Conservation (phyloP, 2,797 vertebrate genomes). For the Taenioides sp. region DNA sequence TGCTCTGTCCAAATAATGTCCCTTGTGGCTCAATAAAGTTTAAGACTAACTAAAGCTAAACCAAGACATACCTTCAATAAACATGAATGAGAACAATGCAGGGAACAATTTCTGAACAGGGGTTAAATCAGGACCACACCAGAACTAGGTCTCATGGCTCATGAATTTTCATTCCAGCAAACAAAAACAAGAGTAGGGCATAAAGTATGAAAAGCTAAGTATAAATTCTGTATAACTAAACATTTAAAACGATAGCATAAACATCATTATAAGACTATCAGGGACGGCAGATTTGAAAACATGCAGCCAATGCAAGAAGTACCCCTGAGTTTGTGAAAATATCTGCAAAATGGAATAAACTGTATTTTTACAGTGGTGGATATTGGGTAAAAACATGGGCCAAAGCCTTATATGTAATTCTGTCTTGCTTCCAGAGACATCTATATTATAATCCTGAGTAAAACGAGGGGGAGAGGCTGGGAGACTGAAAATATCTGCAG, state of each 20-base stretch:
- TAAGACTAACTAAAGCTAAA: no score
- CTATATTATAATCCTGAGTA: slow-evolving; percentile 10
- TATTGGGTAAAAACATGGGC: not conserved
- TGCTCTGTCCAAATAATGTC: no score
- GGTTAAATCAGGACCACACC: no score
- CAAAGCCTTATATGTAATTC: not conserved
- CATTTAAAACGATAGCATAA: not conserved
- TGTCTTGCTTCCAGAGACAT: not conserved
- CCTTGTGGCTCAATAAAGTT: no score
- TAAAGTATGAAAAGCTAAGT: not conserved
- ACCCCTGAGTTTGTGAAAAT: no score
- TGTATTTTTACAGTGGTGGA: no score
- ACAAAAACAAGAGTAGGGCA: not conserved
- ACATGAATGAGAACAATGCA: not conserved
- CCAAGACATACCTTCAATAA: not conserved
- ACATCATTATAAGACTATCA: not conserved
- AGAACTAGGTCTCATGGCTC: no score
- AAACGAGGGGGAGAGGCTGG: not conserved
- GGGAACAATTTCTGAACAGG: no score
- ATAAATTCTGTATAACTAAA: not conserved
- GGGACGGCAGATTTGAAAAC: not conserved
- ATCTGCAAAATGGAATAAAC: no score
- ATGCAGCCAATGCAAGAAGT: not conserved
- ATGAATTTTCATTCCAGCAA: no score
- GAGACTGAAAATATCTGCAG: slow-evolving; percentile 14